Base-by-base conservation (phyloP, 1,140 invertebrate genomes). In the Physella acuta region DNA sequence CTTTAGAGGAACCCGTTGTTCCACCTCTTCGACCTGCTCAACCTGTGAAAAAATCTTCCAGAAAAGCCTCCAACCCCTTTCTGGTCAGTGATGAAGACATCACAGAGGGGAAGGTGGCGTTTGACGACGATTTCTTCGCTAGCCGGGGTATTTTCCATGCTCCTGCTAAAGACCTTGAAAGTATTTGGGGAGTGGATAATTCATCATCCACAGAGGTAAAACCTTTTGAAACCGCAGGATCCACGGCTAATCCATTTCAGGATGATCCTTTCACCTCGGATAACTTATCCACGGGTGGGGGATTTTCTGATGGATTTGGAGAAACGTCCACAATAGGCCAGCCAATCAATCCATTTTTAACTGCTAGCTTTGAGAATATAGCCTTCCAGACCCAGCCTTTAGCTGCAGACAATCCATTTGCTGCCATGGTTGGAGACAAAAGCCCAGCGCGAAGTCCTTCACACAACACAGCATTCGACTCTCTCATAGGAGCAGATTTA, bases 71-170 rank as follows among this genome's bases (percentile, higher is more conserved):
- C 20, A 68, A 68, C 56, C 66, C 66, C n/a, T 68, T 68, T 28
- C 31, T 68, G 3, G 26, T 68, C 24, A 44, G 5, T 33, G 66
- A 68, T 49, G 66, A 68, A 5, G 73, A 76, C 52, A 71, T 76
- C 33, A 68, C 44, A 2, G 70, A 71, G 65, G 72, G 72, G 14
- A 36, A 63, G 20, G 24, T 71, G 28, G 66, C 68, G 20, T 77
- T 78, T 73, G 75, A 78, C 68, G 78, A 79, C 39, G 75, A 79
- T 69, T 78, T 79, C 68, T 78, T 79, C 70, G 74, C 72, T 17
- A 73, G n/a, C 36, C 64, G 55, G 26, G 61, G 31, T 5, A 68
- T 68, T 26, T 68, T 52, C 55, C 44, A 60, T 26, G 67, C 60
- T 36, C 55, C 63, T 44, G 39, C 55, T 2, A 68, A 70, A 49